Conservation (phyloP, 2,888 invertebrate species). For the Cephonodes hylas region DNA sequence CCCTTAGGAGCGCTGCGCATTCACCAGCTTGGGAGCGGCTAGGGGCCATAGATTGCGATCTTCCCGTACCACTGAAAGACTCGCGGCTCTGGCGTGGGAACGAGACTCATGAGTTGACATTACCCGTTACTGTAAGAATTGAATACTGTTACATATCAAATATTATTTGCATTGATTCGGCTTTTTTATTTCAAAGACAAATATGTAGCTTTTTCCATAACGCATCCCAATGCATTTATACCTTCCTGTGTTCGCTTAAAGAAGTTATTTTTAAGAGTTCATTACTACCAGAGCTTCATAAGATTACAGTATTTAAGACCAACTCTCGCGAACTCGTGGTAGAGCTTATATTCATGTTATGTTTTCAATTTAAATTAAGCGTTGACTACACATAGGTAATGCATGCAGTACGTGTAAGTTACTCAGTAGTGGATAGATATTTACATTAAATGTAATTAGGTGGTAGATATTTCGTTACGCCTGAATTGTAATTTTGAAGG, state of each 20-base stretch:
- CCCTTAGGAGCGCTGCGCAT: constrained; percentile 48
- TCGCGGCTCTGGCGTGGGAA: constrained; percentile 86
- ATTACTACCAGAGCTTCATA: not conserved
- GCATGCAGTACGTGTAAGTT: no score
- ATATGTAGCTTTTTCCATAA: no score
- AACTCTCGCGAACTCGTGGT: not conserved
- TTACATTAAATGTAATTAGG: no score
- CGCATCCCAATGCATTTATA: no score
- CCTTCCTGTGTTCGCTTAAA: not conserved
- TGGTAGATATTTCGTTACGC: no score
- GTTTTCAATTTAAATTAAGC: not conserved
- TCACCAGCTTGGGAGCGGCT: constrained; percentile 82
- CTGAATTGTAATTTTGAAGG: no score
- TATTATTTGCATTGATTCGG: not conserved
- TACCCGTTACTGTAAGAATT: constrained; percentile 83
- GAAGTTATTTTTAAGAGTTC: no score
- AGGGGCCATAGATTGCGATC: constrained; percentile 84
- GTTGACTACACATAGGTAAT: not conserved
- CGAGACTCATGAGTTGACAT: constrained; percentile 85
- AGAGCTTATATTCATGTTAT: not conserved
- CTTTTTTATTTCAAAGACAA: no score
- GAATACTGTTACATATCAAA: not conserved
- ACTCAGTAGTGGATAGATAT: no score
- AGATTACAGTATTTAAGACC: not conserved
- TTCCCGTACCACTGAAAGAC: constrained; percentile 83